Base-by-base conservation (phyloP, 2,888 invertebrate genomes). In the Epinotia nisella region DNA sequence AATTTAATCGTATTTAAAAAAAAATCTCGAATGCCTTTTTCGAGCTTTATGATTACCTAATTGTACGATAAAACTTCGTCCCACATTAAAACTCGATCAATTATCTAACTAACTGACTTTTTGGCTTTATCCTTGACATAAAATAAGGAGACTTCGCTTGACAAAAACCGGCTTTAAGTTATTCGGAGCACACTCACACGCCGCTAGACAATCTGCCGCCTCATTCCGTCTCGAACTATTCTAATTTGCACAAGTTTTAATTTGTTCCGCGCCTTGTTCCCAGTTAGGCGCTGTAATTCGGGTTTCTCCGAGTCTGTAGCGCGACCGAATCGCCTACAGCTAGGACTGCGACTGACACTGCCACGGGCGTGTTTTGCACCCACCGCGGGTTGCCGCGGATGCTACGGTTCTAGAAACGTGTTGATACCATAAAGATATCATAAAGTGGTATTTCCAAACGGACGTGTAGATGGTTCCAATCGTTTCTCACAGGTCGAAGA, bases 151-250 rank as follows among this genome's bases (percentile, higher is more conserved):
- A 24, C 21, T 24, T 24, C 2, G 2, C 21, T 2, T 24, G 21
- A 24, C 2, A 24, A 29, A 29, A 29, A 29, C 5, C 29, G 29
- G 29, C 35, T 35, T 35, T 29, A 58, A 29, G 13, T 29, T n/a
- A 58, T 58, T 58, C 9, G n/a, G 15, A 35, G 5, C 39, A 17
- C 17, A 35, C 39, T 39, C 11, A 17, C 59, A 17, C 4, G 59
- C 13, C 29, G n/a, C 29, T 1, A 35, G 9, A 29, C 58, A 29
- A 74, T 65, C 70, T 67, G 64, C 73, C 70, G 74, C 67, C 65
- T 60, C 75, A 39, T 21, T 70, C 51, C 64, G 51, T 7, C 17
- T 39, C 39, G 53, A 65, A 65, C 65, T 65, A 65, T 65, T 65
- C 65, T 35, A 65, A 65, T 65, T 65, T 39, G 55, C 65, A 24